Conservation (phyloP, 2,797 vertebrate genomes). For the Cynodonichthys magdalenae region DNA sequence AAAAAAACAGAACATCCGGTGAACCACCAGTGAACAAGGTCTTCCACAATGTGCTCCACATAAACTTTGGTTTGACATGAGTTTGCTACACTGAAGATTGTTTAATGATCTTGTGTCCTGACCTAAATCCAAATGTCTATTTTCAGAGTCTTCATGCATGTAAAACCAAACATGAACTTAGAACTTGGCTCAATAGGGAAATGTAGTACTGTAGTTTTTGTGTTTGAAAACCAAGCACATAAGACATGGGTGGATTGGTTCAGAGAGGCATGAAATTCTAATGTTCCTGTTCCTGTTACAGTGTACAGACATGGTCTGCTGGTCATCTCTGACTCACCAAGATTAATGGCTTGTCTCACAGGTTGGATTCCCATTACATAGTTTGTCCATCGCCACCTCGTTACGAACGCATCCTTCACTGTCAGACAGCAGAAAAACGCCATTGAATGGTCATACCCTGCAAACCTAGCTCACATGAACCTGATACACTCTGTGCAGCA, state of each 20-base stretch:
- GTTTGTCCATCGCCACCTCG: constrained; percentile 69
- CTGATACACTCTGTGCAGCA: constrained; percentile 54
- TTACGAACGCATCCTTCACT: constrained; percentile 72
- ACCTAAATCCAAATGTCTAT: constrained; percentile 55
- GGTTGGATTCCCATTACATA: constrained; percentile 69
- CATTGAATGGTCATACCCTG: constrained; percentile 31
- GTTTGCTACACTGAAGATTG: constrained; percentile 23
- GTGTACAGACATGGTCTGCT: constrained; percentile 68
- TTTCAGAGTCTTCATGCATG: constrained; percentile 38
- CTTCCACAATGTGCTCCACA: constrained; percentile 23
- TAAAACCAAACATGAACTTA: constrained; percentile 53
- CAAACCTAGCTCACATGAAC: constrained; percentile 46
- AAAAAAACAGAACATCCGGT: too few species aligned
- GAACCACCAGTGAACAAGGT: background rate
- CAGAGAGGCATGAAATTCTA: constrained; percentile 61
- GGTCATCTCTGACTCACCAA: constrained; percentile 71
- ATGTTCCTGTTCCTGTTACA: constrained; percentile 69
- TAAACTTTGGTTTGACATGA: constrained; percentile 30
- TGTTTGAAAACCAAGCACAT: constrained; percentile 59
- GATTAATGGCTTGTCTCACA: constrained; percentile 69
- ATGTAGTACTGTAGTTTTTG: constrained; percentile 44
- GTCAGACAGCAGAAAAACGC: constrained; percentile 39
- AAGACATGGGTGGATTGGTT: constrained; percentile 65
- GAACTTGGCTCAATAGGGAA: constrained; percentile 40
- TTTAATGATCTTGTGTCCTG: constrained; percentile 60